Evolutionary conservation across 2,888 invertebrate genomes (phyloP), one percentile per base, ranked within the genome.

Genomic region (Lasioglossum villosulum): DNA sequence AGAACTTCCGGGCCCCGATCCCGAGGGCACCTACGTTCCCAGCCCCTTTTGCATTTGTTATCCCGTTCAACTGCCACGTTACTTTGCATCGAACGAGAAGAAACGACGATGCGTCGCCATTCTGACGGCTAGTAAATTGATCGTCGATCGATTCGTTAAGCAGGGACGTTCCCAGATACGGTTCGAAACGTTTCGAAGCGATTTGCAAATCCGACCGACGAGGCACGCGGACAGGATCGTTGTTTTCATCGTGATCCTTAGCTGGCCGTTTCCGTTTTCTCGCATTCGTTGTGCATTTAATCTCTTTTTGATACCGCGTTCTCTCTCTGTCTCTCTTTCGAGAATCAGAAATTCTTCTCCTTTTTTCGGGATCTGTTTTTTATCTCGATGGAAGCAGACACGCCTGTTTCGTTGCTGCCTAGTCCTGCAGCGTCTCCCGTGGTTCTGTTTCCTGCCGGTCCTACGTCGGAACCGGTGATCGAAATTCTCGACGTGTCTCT

Each of bases 81-180:
- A 84, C 71, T 79, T 82, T 80, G 56, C 59, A 63, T 42, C 23
- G 66, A 75, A 66, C 63, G 82, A 80, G 27, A 56, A 23, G 4
- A n/a, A n/a, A 30, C 75, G 48, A 78, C 42, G 70, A 80, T 74
- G 80, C 66, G 68, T 78, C 45, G 80, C 70, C 78, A 56, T 81
- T 76, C 80, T 76, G 72, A 80, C 77, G n/a, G 37, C 14, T 73
- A 71, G 77, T 27, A 68, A 66, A 82, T 73, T 82, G 72, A 82
- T 75, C 77, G 68, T 77, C 75, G 76, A 82, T 83, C 86, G 89
- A 75, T 90, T 90, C 82, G 89, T 90, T 85, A 82, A 70, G 68
- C 72, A 83, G 83, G 79, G 80, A 86, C 75, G 76, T 79, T 19
- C 39, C 78, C 68, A 42, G 30, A 19, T 14, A 52, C 37, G 14